Percentiles rank a stretch among this genome's conserved stretches.
phyloP scores from a whole-genome alignment of 1,140 invertebrate species.

The Trinorchestia longiramus region DNA sequence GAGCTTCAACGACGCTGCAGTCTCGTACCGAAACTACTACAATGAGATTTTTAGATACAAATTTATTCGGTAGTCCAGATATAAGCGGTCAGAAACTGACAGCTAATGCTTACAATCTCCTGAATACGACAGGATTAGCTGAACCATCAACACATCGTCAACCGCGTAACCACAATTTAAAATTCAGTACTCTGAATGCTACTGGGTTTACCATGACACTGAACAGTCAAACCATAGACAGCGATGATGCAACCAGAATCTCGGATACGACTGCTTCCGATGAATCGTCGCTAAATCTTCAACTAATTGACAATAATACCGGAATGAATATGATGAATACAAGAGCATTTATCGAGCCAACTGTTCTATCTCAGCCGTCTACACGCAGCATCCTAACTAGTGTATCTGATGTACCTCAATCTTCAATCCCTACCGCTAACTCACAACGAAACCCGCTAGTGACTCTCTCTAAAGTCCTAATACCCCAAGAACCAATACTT shows the following conservation, averaged over 20 bases:
- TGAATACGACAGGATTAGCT: neutral
- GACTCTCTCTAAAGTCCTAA: conserved; percentile 6
- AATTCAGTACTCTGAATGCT: neutral
- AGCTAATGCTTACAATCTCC: neutral
- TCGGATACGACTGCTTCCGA: neutral
- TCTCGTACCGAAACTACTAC: neutral
- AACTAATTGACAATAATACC: neutral
- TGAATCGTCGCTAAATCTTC: neutral
- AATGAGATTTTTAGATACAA: neutral
- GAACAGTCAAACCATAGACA: neutral
- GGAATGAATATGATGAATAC: neutral
- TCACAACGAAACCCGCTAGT: neutral
- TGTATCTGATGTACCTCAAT: neutral
- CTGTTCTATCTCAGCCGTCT: neutral
- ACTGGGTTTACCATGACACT: neutral
- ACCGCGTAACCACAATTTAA: neutral
- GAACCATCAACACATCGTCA: neutral
- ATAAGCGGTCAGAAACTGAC: neutral
- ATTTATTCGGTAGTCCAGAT: neutral
- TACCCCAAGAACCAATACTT: conserved; percentile 41
- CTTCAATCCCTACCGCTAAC: neutral
- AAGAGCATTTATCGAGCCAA: neutral
- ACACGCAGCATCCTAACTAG: neutral
- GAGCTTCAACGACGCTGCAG: neutral
- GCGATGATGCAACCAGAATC: neutral